Base-by-base conservation (phyloP, 1,140 invertebrate genomes). In the Drosophila eugracilis region DNA sequence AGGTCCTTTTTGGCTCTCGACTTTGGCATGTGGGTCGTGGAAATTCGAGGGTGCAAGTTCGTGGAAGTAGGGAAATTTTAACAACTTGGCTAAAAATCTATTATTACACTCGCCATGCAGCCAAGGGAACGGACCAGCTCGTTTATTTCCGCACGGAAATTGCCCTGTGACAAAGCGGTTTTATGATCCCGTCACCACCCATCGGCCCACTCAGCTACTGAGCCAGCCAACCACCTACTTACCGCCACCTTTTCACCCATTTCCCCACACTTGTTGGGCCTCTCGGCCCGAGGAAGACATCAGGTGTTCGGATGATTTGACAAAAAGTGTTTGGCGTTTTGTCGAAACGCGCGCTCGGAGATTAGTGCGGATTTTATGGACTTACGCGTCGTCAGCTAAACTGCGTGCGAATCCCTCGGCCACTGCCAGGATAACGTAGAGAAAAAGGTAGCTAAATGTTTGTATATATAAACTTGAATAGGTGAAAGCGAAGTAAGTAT, bases 341-440 rank as follows among this genome's bases (percentile, higher is more conserved):
- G 81, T 86, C 83, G 81, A 86, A 88, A 67, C 65, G 57, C 77
- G 65, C 72, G 60, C 66, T 65, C 70, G 28, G 76, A 88, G 83
- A 88, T 88, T 88, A 88, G 83, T 89, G 84, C 41, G 83, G 83
- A 88, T 88, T 88, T 88, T 88, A 88, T 88, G 83, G 83, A 78
- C 83, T 89, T 88, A 89, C 71, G 78, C 84, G 70, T 72, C 53
- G 71, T 48, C 37, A 69, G 78, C 57, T 81, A 77, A 85, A 86
- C 80, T 80, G 80, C 73, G 80, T 75, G 71, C 71, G 53, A 85
- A 85, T 73, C 41, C 32, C 60, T 45, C 53, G 66, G 37, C 57
- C 72, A 39, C 45, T 21, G 49, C 28, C 57, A 37, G 26, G 9
- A 65, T 24, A 57, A 54, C 30, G 14, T 6, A 19, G 3, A 26